Base-by-base conservation (phyloP, 1,140 invertebrate species). In the Globodera ellingtonae region DNA sequence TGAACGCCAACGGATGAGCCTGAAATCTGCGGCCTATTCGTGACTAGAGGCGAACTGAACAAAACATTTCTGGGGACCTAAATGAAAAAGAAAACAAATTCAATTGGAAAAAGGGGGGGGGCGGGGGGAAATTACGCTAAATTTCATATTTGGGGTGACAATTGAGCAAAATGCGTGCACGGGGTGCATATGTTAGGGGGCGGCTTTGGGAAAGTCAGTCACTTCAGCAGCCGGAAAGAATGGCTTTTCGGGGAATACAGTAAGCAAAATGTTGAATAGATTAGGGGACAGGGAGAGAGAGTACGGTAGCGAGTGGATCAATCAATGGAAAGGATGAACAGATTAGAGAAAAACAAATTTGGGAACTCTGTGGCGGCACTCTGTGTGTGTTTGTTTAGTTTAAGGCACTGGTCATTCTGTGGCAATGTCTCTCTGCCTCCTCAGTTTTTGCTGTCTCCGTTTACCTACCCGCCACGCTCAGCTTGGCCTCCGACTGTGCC, bases 391-490 rank as follows among this genome's bases (percentile, higher is more conserved):
- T 73, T 73, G 3, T 47, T 73, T 35, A 35, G 35, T 35, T 35
- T 35, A 35, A 35, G 35, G 24, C 24, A 21, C 24, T 35, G n/a
- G 24, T 24, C 13, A 21, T 24, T 56, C 21, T 73, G 71, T 73
- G 71, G 71, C 71, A 72, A 6, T 75, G 6, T 62, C 35, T 75
- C 56, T 52, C 44, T 7, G 7, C 24, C 59, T 67, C 46, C 56
- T 47, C 59, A 18, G 18, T 47, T 59, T 52, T 21, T 52, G 15
- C 59, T 44, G 44, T n/a, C 48, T 35, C 8, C 18, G n/a, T 78
- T 80, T 47, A 80, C 79, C 79, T 80, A 80, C 79, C 59, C 59
- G 72, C 70, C 13, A 80, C 72, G 48, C 65, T 80, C 46, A 80
- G 73, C 66, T 80, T 73, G 24, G 79, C 79, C 65, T 80, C 79